Evolutionary conservation across 1,140 invertebrate genomes (phyloP), one percentile per base, ranked within the genome.

Genomic region (Eueides isabella): DNA sequence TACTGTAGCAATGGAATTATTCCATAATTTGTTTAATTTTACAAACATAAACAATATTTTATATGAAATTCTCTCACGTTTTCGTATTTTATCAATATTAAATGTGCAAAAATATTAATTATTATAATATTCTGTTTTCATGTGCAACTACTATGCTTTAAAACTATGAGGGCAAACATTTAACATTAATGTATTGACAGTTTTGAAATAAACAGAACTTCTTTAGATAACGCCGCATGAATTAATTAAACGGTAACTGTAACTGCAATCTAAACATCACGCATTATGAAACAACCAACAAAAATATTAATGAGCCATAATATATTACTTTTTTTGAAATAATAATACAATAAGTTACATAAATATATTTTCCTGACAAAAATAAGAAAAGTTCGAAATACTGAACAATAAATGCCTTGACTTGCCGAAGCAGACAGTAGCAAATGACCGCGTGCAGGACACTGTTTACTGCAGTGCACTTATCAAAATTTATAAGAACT

Each of bases 371-470:
- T 16, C 19, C n/a, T 48, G 7, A 19, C 16, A 48, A 23, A 1
- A 23, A 48, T 19, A 48, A 48, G n/a, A n/a, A 9, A 48, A 48
- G 41, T n/a, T 48, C n/a, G 41, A 26, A 23, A 26, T 26, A 5
- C 48, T 55, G 5, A 55, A 55, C 19, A 12, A 55, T 19, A 55
- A 55, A 55, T 55, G 48, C 48, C 3, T 3, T 12, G 11, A 26
- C 11, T 55, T 23, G 48, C 48, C 48, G 48, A 55, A 55, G 48
- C 48, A 55, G 48, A 55, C 48, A 55, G 48, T 55, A 55, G 48
- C 19, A 55, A 26, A 55, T 23, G 48, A 26, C 48, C 19, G 48
- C 48, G 19, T 9, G 9, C 23, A 55, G 48, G 12, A 11, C n/a
- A 4, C 19, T 55, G 41, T 48, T 48, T 48, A n/a, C n/a, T 55